Base-by-base conservation (phyloP, 2,888 invertebrate genomes). In the Dorcus parallelipipedus region DNA sequence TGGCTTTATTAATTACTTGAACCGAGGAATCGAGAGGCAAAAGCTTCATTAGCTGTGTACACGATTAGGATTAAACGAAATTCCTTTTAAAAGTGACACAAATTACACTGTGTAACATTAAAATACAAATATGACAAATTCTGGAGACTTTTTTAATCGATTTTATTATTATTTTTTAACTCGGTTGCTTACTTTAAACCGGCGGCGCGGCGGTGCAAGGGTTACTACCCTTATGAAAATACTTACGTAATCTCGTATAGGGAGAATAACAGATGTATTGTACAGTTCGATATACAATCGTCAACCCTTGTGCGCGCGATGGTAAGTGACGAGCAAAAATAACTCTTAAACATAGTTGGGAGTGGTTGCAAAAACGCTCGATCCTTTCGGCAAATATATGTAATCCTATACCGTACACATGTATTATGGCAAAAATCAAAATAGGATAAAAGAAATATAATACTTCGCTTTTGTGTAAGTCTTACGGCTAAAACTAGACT, bases 241-340 rank as follows among this genome's bases (percentile, higher is more conserved):
- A 69, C 68, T 71, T 69, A 66, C 66, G 66, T 73, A 73, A 74
- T 73, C 72, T 71, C 66, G 59, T 68, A 64, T 65, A 63, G 65
- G 69, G 69, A 68, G 70, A 66, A 72, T 70, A 73, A 73, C 74
- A 73, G 73, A 74, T 73, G 73, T 71, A 74, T 71, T 72, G 70
- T 68, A 65, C 61, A 63, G 57, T 54, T 59, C 60, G 60, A 67
- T 64, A 33, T 33, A 33, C 3, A 33, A 20, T 33, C 26, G 26
- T 60, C 63, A 65, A 63, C 65, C 67, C 63, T 65, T 63, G 60
- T 58, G 59, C 60, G 20, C 55, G 49, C 43, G 14, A 42, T 17
- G 50, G 38, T 49, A 59, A 33, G 42, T 59, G 52, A 20, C 45
- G 45, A 17, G 45, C 45, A 20, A 65, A 63, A 63, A 63, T 57